A percentile compares a stretch with the other conserved stretches of the same genome.
phyloP scores from a whole-genome alignment of 64 coral and sea anemone species.

The Pocillopora verrucosa region DNA sequence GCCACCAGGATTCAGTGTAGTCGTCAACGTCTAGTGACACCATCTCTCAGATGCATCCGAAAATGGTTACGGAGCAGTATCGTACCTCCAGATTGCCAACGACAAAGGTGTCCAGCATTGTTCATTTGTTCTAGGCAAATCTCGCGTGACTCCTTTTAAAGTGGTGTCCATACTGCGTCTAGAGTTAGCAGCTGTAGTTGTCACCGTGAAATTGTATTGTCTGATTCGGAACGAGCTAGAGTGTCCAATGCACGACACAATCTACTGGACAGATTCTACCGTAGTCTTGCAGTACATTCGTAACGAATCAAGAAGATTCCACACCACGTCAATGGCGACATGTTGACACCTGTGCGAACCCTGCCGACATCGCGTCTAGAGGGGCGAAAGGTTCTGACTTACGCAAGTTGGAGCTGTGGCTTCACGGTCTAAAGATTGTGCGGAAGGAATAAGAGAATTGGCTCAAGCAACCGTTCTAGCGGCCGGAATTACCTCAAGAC shows the following conservation, averaged over 20 bases:
- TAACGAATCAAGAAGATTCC: constrained; percentile 7
- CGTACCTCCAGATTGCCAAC: not conserved
- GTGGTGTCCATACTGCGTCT: not conserved
- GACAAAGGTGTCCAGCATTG: not conserved
- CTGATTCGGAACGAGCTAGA: constrained; percentile 5
- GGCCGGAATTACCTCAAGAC: not conserved
- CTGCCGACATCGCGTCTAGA: no score
- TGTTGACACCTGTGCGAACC: not conserved
- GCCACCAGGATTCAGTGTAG: not conserved
- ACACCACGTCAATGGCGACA: not conserved
- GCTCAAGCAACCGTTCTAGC: no score
- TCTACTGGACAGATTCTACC: not conserved
- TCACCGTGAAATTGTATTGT: not conserved
- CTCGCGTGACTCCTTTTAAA: not conserved
- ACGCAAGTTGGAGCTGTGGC: no score
- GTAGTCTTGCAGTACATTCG: not conserved
- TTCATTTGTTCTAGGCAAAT: constrained; percentile 5
- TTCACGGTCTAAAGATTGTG: no score
- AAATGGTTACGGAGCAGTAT: not conserved
- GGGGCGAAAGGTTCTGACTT: no score
- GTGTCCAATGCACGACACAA: not conserved
- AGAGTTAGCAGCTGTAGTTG: not conserved
- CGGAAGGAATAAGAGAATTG: no score
- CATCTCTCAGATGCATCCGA: constrained; percentile 4
- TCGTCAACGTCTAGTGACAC: not conserved